Evolutionary conservation across 2,888 invertebrate species (phyloP), one percentile per base, ranked within the genome.

Genomic region (Crioceris asparagi): DNA sequence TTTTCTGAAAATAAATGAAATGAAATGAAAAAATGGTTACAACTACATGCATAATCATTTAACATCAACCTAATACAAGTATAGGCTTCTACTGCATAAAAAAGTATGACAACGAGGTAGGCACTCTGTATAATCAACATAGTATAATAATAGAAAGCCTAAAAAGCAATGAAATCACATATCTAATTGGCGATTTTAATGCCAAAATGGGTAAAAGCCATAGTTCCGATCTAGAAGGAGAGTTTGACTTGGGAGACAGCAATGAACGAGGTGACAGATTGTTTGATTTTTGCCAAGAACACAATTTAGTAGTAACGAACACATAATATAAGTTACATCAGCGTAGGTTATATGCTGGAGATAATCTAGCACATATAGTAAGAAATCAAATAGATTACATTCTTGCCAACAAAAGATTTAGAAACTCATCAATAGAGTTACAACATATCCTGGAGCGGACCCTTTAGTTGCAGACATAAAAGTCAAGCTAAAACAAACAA

Each of bases 281-380:
- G 23, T 23, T 23, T 23, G 23, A 23, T n/a, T 23, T 23, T n/a
- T 23, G 23, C 23, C 23, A n/a, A n/a, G n/a, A n/a, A n/a, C n/a
- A n/a, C n/a, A n/a, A n/a, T n/a, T n/a, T n/a, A n/a, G n/a, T n/a
- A 23, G 23, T 23, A n/a, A n/a, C n/a, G n/a, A 23, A 23, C 23
- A 23, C 23, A 7, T 23, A n/a, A n/a, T 23, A 7, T 23, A 23
- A 23, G n/a, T n/a, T 23, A 7, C 23, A 7, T 23, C 7, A 17
- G 15, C 5, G 4, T 10, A 25, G 34, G 11, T 26, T 34, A 23
- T 34, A 25, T 34, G 26, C 34, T 15, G 26, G 11, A 7, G 23
- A 23, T 7, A 23, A 23, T n/a, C 7, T 7, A 7, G 23, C 23
- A 23, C 23, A 23, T 7, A n/a, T n/a, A n/a, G n/a, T n/a, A n/a